Conservation (phyloP, 2,797 vertebrate species). For the Darevskia nairensis region DNA sequence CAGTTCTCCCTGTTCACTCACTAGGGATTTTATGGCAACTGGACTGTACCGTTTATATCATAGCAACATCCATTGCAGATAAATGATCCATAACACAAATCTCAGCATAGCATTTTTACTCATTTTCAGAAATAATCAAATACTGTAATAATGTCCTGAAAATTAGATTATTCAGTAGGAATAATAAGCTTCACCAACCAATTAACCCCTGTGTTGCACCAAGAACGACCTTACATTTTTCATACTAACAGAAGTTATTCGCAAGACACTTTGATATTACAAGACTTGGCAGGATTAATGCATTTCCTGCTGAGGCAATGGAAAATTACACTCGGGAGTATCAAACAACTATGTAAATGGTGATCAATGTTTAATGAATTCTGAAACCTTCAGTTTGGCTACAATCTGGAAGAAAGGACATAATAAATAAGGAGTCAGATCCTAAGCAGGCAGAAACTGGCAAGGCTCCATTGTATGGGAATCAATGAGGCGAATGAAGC, state of each 20-base stretch:
- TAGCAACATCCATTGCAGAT: neutral
- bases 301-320: conserved; percentile 37
- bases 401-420: neutral
- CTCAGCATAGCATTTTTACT: neutral
- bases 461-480: conserved; percentile 34
- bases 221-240: neutral
- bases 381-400: conserved; percentile 49
- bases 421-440: conserved; percentile 54
- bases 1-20: neutral
- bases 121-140: neutral
- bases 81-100: neutral
- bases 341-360: conserved; percentile 51
- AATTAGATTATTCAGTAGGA: conserved; percentile 17
- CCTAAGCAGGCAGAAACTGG: conserved; percentile 59
- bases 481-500: conserved; percentile 28
- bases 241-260: conserved; percentile 30
- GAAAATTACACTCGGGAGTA: conserved; percentile 44
- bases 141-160: conserved; percentile 2
- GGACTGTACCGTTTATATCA: neutral
- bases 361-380: conserved; percentile 52
- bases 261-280: fast-evolving
- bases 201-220: conserved; percentile 26
- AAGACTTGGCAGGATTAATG: conserved; percentile 52
- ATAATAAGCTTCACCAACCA: conserved; percentile 13
- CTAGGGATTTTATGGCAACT: neutral